A percentile compares a stretch with the other conserved stretches of the same genome.
Conservation (phyloP, 2,888 invertebrate genomes). For the Pollenia griseotomentosa region DNA sequence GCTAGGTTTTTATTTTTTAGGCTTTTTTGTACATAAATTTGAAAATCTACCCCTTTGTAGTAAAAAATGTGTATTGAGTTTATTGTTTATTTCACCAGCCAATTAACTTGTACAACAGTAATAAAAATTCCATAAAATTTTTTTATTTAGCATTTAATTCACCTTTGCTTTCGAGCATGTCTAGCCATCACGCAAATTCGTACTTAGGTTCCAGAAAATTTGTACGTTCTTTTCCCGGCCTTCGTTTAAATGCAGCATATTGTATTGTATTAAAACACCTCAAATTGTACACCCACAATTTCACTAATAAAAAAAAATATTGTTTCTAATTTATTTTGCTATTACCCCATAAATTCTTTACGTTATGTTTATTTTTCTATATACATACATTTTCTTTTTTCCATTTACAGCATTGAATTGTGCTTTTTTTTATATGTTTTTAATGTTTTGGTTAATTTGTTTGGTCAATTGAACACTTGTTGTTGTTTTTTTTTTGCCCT, state of each 20-base stretch:
- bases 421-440: neutral
- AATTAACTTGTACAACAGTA: neutral
- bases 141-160: constrained; percentile 6
- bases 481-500: neutral
- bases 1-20: too few species aligned
- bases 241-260: constrained; percentile 12
- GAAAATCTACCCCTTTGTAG: too few species aligned
- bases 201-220: constrained; percentile 33
- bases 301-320: neutral
- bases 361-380: neutral
- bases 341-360: neutral
- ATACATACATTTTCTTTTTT: neutral
- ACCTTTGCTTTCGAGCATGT: constrained; percentile 11
- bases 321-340: too few species aligned
- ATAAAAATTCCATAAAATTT: neutral
- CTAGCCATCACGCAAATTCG: constrained; percentile 37
- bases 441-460: constrained; percentile 18
- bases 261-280: neutral
- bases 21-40: too few species aligned
- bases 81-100: neutral
- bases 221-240: neutral
- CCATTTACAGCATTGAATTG: constrained; percentile 1
- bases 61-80: too few species aligned
- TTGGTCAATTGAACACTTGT: constrained; percentile 50
- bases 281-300: neutral